Evolutionary conservation across 2,888 invertebrate species (phyloP).

Genomic region (Heterodera filipjevi): DNA sequence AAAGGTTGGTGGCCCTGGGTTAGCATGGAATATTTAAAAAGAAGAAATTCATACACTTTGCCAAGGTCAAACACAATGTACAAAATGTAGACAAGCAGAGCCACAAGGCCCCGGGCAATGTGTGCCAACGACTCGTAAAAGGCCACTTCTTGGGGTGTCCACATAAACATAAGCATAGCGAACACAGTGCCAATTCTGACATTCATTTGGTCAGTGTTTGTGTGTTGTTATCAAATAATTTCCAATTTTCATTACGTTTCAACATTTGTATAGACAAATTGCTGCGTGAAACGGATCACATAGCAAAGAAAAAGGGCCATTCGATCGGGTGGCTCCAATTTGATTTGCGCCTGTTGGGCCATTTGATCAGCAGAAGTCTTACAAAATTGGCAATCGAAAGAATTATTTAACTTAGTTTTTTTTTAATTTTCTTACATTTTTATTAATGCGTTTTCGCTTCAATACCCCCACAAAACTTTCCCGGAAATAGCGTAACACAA

Average conservation of each 20-base stretch:
- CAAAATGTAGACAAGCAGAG: constrained; percentile 61
- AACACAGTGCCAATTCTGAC: constrained; percentile 62
- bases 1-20: not conserved
- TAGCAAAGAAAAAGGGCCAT: constrained; percentile 48
- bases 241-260: constrained; percentile 63
- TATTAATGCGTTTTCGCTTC: not conserved
- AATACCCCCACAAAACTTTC: constrained; percentile 20
- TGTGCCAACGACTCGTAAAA: constrained; percentile 65
- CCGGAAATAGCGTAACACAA: constrained; percentile 7
- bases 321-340: constrained; percentile 50
- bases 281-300: constrained; percentile 65
- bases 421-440: not conserved
- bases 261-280: constrained; percentile 67
- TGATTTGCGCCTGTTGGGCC: not conserved
- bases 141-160: constrained; percentile 65
- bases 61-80: constrained; percentile 63
- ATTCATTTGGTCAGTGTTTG: not conserved
- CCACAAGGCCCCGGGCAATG: constrained; percentile 53
- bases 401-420: not conserved
- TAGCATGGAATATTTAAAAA: not conserved
- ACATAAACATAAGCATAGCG: constrained; percentile 67
- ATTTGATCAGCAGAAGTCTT: not conserved
- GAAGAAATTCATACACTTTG: constrained; percentile 31
- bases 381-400: not conserved
- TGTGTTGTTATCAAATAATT: too few species aligned